Evolutionary conservation across 2,113 vertebrate species (phyloP).

Genomic region (Capra hircus): DNA sequence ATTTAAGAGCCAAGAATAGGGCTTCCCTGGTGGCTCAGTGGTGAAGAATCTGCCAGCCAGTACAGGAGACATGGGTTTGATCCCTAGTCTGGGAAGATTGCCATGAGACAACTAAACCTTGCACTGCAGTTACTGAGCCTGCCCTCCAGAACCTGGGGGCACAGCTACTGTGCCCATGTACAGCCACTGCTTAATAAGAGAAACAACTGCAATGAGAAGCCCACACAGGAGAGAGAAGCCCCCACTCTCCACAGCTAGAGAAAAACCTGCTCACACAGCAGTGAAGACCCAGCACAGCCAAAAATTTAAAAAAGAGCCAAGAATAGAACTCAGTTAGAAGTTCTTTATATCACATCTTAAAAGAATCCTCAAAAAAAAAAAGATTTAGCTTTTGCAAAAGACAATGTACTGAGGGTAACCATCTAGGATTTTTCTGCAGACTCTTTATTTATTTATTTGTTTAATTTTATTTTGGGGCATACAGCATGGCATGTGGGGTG

Average conservation of each 20-base stretch:
- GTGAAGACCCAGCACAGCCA: neutral
- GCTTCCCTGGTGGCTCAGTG: neutral
- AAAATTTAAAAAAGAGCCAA: neutral
- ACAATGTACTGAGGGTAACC: neutral
- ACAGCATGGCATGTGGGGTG: neutral
- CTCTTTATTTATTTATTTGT: neutral
- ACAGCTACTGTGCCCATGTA: neutral
- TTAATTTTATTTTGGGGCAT: neutral
- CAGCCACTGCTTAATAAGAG: neutral
- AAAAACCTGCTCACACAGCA: neutral
- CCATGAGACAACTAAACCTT: neutral
- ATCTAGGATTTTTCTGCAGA: neutral
- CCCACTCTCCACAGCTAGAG: neutral
- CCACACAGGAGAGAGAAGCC: neutral
- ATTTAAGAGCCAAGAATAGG: neutral
- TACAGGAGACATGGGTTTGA: neutral
- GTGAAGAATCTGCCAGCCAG: neutral
- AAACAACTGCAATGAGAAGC: neutral
- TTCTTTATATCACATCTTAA: neutral
- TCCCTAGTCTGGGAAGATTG: neutral
- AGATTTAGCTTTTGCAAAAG: neutral
- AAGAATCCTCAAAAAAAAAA: neutral
- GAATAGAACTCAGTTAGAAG: neutral
- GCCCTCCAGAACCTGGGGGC: neutral
- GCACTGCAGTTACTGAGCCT: neutral